phyloP scores from a whole-genome alignment of 2,797 vertebrate genomes.

The Enteromius treurensis region DNA sequence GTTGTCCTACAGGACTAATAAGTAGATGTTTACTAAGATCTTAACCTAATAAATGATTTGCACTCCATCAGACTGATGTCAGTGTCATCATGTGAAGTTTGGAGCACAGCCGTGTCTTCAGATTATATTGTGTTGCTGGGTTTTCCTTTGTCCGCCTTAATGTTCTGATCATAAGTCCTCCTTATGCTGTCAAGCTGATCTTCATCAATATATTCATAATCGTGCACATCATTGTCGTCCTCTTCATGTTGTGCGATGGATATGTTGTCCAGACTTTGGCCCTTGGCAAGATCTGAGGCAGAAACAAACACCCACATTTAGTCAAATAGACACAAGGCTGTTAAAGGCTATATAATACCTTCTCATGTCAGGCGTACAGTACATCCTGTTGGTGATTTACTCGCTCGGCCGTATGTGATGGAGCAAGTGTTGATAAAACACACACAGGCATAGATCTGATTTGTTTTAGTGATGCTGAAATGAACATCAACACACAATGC shows the following conservation, averaged over 20 bases:
- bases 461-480: neutral
- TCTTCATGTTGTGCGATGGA: conserved; percentile 52
- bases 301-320: neutral
- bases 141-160: conserved; percentile 42
- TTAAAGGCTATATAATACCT: neutral
- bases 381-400: neutral
- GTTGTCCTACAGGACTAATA: neutral
- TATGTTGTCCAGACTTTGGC: conserved; percentile 39
- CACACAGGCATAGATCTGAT: neutral
- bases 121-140: conserved; percentile 48
- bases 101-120: neutral
- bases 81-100: neutral
- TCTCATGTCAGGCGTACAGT: neutral
- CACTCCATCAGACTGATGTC: neutral
- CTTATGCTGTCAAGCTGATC: conserved; percentile 65
- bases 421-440: neutral
- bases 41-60: neutral
- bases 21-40: neutral
- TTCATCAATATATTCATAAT: conserved; percentile 67
- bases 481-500: neutral
- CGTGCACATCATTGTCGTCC: conserved; percentile 60
- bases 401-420: too few species aligned
- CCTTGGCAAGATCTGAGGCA: conserved; percentile 36
- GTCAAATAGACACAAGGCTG: neutral
- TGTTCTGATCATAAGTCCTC: conserved; percentile 55